These are phyloP conservation scores for Dolichomitus sp. DNA, from an alignment of 2,888 invertebrate species.

Conservation along the genomic window DNA sequence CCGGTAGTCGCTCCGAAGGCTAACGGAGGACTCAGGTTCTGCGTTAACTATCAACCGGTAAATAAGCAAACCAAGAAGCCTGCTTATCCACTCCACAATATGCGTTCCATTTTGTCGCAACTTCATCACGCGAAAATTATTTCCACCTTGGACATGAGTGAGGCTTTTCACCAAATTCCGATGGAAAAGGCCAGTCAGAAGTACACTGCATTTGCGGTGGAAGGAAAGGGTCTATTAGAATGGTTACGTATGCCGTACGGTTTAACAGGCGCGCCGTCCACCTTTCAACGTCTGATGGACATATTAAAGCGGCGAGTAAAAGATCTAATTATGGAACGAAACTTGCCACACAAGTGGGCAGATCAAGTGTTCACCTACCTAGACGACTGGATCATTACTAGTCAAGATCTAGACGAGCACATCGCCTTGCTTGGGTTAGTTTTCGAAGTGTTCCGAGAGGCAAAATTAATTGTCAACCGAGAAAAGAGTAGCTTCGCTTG, in stretches of 20 bases:
- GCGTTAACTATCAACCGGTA: constrained; percentile 42
- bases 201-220: no score
- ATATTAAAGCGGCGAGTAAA: no score
- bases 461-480: background rate
- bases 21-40: constrained; percentile 40
- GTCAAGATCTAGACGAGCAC: no score
- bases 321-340: no score
- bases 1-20: constrained; percentile 56
- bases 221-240: no score
- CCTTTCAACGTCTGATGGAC: no score
- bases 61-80: constrained; percentile 57
- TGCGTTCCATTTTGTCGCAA: constrained; percentile 59
- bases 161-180: constrained; percentile 62
- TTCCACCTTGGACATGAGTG: constrained; percentile 53
- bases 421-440: no score
- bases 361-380: no score
- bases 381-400: no score
- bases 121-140: constrained; percentile 55
- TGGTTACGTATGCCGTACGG: no score
- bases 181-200: constrained; percentile 14
- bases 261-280: no score
- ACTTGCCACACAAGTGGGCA: no score
- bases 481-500: background rate
- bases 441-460: background rate
- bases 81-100: constrained; percentile 53